phyloP scores from a whole-genome alignment of 2,888 invertebrate species.

The Pandemis corylana region DNA sequence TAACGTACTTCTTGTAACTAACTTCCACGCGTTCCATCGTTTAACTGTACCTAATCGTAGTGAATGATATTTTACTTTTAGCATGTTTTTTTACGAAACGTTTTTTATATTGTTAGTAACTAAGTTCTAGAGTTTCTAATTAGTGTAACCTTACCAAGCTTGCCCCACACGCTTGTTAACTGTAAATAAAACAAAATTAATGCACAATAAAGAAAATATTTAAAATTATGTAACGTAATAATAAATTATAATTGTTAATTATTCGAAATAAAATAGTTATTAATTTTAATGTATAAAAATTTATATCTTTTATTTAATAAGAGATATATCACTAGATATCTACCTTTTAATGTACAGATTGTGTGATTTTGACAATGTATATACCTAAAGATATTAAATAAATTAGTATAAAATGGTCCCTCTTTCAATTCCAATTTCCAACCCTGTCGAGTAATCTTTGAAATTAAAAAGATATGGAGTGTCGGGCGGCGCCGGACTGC shows the following conservation, averaged over 20 bases:
- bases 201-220: constrained; percentile 70
- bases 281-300: constrained; percentile 64
- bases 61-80: constrained; percentile 42
- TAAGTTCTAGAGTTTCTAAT: constrained; percentile 30
- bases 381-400: constrained; percentile 73
- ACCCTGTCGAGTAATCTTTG: constrained; percentile 52
- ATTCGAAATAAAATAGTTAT: constrained; percentile 57
- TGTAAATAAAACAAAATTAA: constrained; percentile 73
- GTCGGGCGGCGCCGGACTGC: constrained; percentile 46
- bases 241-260: constrained; percentile 64
- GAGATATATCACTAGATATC: constrained; percentile 70
- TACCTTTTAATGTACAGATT: constrained; percentile 75
- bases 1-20: constrained; percentile 32
- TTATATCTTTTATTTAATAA: constrained; percentile 77
- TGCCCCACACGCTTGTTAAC: constrained; percentile 78
- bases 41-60: constrained; percentile 18
- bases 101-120: constrained; percentile 22
- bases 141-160: constrained; percentile 64
- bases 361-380: constrained; percentile 77
- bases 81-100: constrained; percentile 16
- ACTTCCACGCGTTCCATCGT: constrained; percentile 31
- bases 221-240: constrained; percentile 62
- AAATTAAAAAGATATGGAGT: constrained; percentile 59
- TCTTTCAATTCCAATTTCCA: constrained; percentile 16
- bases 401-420: constrained; percentile 74